Percentiles rank a stretch among this genome's conserved stretches.
Conservation (phyloP, 2,113 vertebrate genomes). For the Panurus biarmicus region DNA sequence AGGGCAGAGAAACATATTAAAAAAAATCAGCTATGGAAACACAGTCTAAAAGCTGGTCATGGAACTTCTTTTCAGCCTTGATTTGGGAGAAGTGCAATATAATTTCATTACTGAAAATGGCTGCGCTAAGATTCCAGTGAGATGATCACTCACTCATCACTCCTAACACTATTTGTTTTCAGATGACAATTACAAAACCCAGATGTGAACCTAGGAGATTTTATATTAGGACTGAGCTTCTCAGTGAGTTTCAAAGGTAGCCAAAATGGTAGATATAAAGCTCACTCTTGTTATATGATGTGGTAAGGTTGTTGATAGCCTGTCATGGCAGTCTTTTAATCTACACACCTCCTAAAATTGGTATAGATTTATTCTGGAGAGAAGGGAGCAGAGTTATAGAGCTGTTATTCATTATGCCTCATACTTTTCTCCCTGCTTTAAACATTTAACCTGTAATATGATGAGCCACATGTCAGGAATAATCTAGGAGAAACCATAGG, state of each 20-base stretch:
- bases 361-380: not conserved
- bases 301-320: slow-evolving; percentile 25
- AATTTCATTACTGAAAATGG: slow-evolving; percentile 12
- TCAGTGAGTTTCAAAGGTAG: slow-evolving; percentile 32
- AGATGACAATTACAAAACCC: slow-evolving; percentile 38
- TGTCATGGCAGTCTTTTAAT: slow-evolving; percentile 26
- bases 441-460: slow-evolving; percentile 34
- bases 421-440: not conserved
- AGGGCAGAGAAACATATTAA: not conserved
- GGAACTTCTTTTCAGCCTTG: not conserved
- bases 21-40: not conserved
- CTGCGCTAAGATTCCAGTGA: not conserved
- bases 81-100: not conserved
- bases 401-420: slow-evolving; percentile 26
- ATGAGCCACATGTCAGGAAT: slow-evolving; percentile 8
- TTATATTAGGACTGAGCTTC: not conserved
- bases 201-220: slow-evolving; percentile 40
- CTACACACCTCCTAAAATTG: not conserved
- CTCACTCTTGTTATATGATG: slow-evolving; percentile 10
- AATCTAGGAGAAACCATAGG: slow-evolving; percentile 3
- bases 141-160: slow-evolving; percentile 13
- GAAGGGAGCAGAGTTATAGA: not conserved
- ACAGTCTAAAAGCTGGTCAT: not conserved
- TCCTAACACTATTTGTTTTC: not conserved
- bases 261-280: slow-evolving; percentile 25